Evolutionary conservation across 2,113 vertebrate species (phyloP), one percentile per base, ranked within the genome.

Genomic region (Hypocryptadius cinnamomeus): DNA sequence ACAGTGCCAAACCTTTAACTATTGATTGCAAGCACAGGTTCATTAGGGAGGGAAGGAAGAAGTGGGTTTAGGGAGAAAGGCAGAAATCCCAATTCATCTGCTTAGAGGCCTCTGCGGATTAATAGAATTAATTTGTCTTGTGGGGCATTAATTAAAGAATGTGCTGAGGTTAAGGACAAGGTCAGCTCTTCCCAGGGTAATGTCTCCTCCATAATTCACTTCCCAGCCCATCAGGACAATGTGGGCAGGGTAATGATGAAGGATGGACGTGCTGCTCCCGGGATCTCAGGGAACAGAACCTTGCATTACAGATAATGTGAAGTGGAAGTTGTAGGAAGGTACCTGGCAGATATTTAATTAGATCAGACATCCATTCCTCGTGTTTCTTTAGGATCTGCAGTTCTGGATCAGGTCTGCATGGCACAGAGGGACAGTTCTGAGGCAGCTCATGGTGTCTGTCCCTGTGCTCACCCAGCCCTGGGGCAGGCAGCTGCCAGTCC

Each of bases 141-240:
- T 6, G 14, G 72, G 77, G 69, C 86, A 92, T 93, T 96, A 96
- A 97, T 93, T 96, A 92, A 91, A 93, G 86, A 82, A 88, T 81
- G 81, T 95, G 87, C 91, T 90, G 76, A 93, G 94, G 95, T 89
- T 91, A 95, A 95, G 88, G 86, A 95, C 90, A 96, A 97, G 92
- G 93, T 94, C 94, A 95, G 57, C 81, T 94, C 76, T 82, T 88
- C 70, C 53, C 50, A 18, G 79, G 40, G 61, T 85, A 51, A 79
- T 77, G 63, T 70, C 92, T 95, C 81, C 63, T 92, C 72, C 91
- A 81, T 95, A 95, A 96, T 95, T 96, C 95, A 84, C 93, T 95
- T 87, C 60, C 5, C 59, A 95, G 77, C 68, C 85, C 92, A 84
- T 92, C 89, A 80, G 61, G 92, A 81, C 82, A 88, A 44, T 86